Evolutionary conservation across 2,113 vertebrate species (phyloP), one percentile per base, ranked within the genome.

Genomic region (Scartelaos histophorus): DNA sequence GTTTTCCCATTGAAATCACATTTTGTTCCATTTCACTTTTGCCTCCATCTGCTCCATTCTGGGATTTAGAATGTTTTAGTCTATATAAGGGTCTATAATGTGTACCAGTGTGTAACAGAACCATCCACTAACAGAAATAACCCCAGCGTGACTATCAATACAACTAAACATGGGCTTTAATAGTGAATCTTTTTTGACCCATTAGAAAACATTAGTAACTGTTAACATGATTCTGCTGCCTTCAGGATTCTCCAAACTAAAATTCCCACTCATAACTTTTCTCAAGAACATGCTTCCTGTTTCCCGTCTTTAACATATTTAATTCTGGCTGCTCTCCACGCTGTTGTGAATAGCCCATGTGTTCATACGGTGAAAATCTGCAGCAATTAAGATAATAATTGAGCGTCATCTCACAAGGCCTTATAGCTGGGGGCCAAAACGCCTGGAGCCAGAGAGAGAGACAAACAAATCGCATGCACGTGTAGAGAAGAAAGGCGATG

Each of bases 311-410:
- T 73, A 54, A 75, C 19, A 74, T 34, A 46, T 64, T 19, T 54
- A 35, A 70, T 60, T 75, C 62, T 51, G 82, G 29, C 53, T 57
- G 51, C 25, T 49, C 19, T 70, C 71, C 0, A 13, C 69, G 7
- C 22, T 22, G 53, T 49, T 78, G 57, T 79, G 66, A 73, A 70
- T 45, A 21, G 45, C 16, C 16, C 56, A 13, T 34, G 58, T 16
- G 53, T 70, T 70, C 81, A 43, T 75, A 76, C 73, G 69, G 35
- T 64, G 62, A 29, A 38, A 70, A 70, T 49, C 70, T 10, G 53
- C 2, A 3, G 81, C 69, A 77, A 54, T 80, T 81, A 79, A 75
- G 80, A 83, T 79, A 64, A 70, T 76, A 83, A 87, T 60, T 76
- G 56, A 68, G 71, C 68, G 67, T 76, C 57, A 12, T 74, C 65